These are phyloP conservation scores for Tyrophagus putrescentiae DNA, from an alignment of 1,140 invertebrate genomes.

Conservation along the genomic window DNA sequence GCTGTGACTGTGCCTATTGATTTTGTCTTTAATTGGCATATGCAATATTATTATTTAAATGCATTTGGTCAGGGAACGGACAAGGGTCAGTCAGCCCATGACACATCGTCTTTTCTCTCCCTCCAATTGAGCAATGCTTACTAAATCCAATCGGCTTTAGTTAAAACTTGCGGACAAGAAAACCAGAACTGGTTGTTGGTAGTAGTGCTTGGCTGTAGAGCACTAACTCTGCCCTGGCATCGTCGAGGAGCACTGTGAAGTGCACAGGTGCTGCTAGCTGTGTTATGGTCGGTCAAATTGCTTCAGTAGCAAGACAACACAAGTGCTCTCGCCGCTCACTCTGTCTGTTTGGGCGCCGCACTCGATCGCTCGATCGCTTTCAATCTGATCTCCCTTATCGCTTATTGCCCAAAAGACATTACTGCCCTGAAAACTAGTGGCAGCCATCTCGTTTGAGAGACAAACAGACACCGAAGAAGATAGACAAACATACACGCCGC, in stretches of 20 bases:
- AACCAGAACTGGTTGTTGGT: not conserved
- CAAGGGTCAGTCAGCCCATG: too few species aligned
- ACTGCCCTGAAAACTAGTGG: not conserved
- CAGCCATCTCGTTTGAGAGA: not conserved
- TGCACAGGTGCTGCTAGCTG: constrained; percentile 10
- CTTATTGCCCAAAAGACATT: constrained; percentile 2
- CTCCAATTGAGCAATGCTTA: not conserved
- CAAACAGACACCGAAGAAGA: constrained; percentile 4
- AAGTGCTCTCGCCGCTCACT: constrained; percentile 8
- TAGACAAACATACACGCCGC: constrained; percentile 10
- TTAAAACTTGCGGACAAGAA: not conserved
- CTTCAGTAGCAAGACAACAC: constrained; percentile 10
- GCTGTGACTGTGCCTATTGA: too few species aligned
- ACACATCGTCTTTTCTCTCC: too few species aligned
- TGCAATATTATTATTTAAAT: too few species aligned
- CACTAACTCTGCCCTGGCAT: too few species aligned
- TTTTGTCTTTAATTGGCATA: not conserved
- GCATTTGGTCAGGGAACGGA: too few species aligned
- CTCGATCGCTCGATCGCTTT: not conserved
- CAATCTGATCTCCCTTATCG: constrained; percentile 6
- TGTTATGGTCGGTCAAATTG: not conserved
- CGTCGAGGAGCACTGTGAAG: too few species aligned
- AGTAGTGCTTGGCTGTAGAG: too few species aligned
- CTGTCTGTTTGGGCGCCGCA: too few species aligned
- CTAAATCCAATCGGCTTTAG: constrained; percentile 2